Conservation (phyloP, 1,140 invertebrate species). For the Anastrepha obliqua region DNA sequence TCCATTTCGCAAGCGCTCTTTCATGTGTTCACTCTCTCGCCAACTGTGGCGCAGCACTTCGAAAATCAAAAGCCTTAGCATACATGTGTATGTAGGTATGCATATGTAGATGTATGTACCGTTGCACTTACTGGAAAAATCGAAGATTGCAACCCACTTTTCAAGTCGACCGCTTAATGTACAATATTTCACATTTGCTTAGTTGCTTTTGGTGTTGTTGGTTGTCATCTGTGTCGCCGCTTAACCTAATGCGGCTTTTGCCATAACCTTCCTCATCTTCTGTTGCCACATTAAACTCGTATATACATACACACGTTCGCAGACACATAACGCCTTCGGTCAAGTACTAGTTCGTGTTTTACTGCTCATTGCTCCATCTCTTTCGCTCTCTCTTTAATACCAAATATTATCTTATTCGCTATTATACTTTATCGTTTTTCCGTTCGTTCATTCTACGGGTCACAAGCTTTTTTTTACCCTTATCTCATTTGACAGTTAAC, state of each 20-base stretch:
- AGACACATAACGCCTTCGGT: not conserved
- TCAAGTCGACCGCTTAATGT: not conserved
- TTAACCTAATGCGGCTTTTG: slow-evolving; percentile 53
- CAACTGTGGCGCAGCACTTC: not conserved
- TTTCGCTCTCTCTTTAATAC: not conserved
- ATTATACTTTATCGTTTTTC: slow-evolving; percentile 2
- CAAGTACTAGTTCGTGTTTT: slow-evolving; percentile 39
- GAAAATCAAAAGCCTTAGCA: not conserved
- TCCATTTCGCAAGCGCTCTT: slow-evolving; percentile 4
- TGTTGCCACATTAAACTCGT: not conserved
- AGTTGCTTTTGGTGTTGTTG: not conserved
- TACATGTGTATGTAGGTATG: not conserved
- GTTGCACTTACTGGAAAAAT: slow-evolving; percentile 51
- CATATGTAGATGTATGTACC: not conserved
- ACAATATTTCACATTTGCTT: slow-evolving; percentile 18
- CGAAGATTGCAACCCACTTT: slow-evolving; percentile 48
- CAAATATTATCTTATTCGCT: not conserved
- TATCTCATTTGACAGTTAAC: slow-evolving; percentile 1
- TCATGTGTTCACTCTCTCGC: not conserved
- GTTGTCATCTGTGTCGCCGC: slow-evolving; percentile 46
- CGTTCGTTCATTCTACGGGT: slow-evolving; percentile 31
- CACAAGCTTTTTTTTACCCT: not conserved
- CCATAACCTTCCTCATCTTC: slow-evolving; percentile 48
- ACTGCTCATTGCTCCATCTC: not conserved
- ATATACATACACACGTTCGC: not conserved